A percentile compares a stretch with the other conserved stretches of the same genome.
Evolutionary conservation across 2,113 vertebrate species (phyloP).

Genomic region (Corythornis vintsioides): DNA sequence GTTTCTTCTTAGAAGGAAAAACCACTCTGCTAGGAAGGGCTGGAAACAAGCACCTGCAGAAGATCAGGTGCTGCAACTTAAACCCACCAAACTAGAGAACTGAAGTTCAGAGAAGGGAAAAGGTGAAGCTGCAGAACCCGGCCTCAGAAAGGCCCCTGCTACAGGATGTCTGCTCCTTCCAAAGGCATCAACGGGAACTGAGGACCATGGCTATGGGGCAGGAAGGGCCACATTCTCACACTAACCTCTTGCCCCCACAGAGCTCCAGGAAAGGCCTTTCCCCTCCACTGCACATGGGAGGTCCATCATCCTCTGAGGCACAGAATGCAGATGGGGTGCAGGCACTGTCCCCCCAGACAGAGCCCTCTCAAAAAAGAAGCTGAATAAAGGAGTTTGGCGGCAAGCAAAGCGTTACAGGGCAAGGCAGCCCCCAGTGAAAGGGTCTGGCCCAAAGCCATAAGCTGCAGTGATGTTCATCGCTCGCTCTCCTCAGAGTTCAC

Average conservation of each 20-base stretch:
- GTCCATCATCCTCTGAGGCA: neutral
- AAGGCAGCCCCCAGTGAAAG: neutral
- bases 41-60: neutral
- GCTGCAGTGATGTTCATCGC: rapidly evolving
- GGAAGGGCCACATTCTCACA: neutral
- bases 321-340: neutral
- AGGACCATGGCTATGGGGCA: rapidly evolving
- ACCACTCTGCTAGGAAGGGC: neutral
- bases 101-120: neutral
- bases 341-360: neutral
- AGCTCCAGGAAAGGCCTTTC: neutral
- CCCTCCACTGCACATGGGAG: neutral
- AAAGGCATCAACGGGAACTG: rapidly evolving
- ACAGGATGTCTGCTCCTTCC: rapidly evolving
- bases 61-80: neutral
- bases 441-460: neutral
- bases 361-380: neutral
- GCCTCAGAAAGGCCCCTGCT: neutral
- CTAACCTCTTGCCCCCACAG: neutral
- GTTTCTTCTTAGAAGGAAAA: neutral
- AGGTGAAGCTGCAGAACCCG: neutral
- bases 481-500: neutral
- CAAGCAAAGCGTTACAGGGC: neutral
- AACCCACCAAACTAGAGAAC: neutral
- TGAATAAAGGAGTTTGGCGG: neutral